Percentiles rank a stretch among this genome's conserved stretches.
Conservation (phyloP, 2,113 vertebrate genomes). For the Etia nguti region DNA sequence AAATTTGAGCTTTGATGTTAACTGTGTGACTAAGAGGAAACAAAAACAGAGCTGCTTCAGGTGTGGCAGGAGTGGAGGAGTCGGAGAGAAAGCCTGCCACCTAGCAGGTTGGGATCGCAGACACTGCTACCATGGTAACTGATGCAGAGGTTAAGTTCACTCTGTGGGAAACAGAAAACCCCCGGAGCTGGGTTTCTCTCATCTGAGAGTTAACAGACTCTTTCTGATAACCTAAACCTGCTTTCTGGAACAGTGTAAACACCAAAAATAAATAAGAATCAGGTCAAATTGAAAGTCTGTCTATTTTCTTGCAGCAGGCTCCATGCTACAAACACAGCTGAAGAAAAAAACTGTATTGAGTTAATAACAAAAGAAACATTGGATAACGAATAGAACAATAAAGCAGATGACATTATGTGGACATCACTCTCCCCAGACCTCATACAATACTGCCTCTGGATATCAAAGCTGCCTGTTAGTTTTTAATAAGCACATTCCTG, state of each 20-base stretch:
- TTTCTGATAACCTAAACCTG: neutral
- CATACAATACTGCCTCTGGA: constrained; percentile 13
- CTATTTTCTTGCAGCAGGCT: neutral
- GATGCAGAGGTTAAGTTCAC: neutral
- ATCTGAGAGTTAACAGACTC: neutral
- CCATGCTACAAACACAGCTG: neutral
- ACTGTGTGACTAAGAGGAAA: neutral
- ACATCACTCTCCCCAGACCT: constrained; percentile 13
- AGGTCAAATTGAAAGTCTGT: neutral
- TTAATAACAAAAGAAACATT: neutral
- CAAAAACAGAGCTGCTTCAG: neutral
- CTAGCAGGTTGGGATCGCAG: neutral
- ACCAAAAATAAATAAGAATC: neutral
- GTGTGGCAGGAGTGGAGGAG: neutral
- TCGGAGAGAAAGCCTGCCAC: neutral
- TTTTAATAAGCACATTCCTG: constrained; percentile 43
- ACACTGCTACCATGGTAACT: neutral
- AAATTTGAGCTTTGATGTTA: neutral
- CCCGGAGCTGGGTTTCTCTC: neutral
- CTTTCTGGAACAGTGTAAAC: neutral
- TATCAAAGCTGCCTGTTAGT: constrained; percentile 18
- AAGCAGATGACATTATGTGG: neutral
- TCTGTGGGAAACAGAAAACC: neutral
- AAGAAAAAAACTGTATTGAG: neutral
- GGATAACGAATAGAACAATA: neutral